Percentiles rank a stretch among this genome's conserved stretches.
These are phyloP conservation scores for Delphinapterus leucas DNA, from an alignment of 2,113 vertebrate genomes.

Conservation along the genomic window DNA sequence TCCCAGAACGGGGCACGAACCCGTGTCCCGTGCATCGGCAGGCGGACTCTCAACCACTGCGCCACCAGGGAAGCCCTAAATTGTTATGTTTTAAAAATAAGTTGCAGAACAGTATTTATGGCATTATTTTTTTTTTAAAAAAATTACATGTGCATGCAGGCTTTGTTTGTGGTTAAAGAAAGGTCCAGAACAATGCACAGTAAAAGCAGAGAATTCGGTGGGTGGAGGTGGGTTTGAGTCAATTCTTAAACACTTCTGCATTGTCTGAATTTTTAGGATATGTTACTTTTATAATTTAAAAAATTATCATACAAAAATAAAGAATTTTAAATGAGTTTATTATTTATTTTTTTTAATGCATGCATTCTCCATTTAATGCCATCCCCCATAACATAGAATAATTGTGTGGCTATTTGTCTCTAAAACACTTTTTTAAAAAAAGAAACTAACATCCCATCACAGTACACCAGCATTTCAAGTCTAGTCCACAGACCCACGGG, in stretches of 20 bases:
- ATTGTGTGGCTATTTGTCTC: neutral
- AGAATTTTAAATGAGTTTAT: neutral
- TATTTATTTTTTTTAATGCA: neutral
- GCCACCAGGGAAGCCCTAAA: neutral
- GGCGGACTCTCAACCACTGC: no score
- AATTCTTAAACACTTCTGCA: neutral
- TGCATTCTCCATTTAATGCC: neutral
- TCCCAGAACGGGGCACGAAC: no score
- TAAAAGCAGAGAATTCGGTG: neutral
- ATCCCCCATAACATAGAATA: neutral
- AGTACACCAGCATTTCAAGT: neutral
- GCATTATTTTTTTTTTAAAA: neutral
- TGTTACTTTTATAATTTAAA: neutral
- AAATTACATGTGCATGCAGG: neutral
- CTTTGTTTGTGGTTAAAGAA: neutral
- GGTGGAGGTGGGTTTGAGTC: neutral
- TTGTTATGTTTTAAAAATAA: conserved; percentile 3
- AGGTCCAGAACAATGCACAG: neutral
- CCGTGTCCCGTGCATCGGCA: no score
- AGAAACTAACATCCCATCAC: neutral
- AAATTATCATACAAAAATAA: conserved; percentile 16
- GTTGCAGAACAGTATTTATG: neutral
- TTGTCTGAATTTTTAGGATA: neutral
- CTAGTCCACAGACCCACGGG: neutral
- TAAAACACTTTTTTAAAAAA: neutral